Evolutionary conservation across 2,797 vertebrate genomes (phyloP).

Genomic region (Rhabdophis nuchalis): DNA sequence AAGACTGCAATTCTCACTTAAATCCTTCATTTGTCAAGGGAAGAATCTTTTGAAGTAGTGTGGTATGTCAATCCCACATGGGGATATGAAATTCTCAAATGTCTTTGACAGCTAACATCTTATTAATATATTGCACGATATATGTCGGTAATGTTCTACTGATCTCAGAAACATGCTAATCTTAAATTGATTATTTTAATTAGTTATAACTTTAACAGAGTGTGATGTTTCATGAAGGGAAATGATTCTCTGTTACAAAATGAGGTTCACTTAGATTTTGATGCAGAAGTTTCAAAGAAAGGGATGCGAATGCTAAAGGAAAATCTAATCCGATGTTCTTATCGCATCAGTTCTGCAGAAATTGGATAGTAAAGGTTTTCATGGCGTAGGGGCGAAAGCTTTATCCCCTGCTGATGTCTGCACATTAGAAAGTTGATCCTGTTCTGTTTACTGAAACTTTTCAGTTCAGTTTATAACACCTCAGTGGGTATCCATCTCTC

Average conservation of each 20-base stretch:
- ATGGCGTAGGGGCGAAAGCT: not conserved
- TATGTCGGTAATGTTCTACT: not conserved
- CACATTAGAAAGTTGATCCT: not conserved
- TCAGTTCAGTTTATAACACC: not conserved
- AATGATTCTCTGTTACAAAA: not conserved
- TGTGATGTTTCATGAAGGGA: not conserved
- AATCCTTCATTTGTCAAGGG: constrained; percentile 5
- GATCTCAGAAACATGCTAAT: not conserved
- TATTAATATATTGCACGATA: not conserved
- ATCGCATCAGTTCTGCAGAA: not conserved
- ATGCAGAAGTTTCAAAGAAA: not conserved
- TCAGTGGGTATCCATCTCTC: not conserved
- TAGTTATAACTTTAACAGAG: not conserved
- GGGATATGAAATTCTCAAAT: not conserved
- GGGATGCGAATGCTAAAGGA: not conserved
- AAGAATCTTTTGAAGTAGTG: constrained; percentile 5
- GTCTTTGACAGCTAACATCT: not conserved
- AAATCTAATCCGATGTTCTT: not conserved
- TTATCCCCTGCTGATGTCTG: not conserved
- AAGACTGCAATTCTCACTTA: not conserved
- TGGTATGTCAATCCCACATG: not conserved
- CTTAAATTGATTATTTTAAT: not conserved
- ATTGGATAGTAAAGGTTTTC: not conserved
- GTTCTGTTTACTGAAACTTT: not conserved
- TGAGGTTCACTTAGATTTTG: not conserved